These are phyloP conservation scores for Pipa parva DNA, from an alignment of 2,113 vertebrate species.

Conservation along the genomic window DNA sequence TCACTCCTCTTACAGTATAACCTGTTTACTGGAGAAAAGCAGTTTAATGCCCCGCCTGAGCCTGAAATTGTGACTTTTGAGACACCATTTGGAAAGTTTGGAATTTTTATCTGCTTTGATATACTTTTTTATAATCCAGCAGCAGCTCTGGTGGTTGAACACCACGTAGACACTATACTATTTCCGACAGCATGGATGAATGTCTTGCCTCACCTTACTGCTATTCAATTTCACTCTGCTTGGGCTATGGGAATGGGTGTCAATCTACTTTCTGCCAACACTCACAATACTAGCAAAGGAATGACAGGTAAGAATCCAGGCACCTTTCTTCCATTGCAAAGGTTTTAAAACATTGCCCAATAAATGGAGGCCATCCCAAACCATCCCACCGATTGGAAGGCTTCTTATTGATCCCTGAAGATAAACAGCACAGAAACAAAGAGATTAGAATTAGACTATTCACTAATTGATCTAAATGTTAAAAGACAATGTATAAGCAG, in stretches of 20 bases:
- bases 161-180: constrained; percentile 54
- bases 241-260: constrained; percentile 65
- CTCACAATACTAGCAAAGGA: constrained; percentile 49
- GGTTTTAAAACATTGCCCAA: background rate
- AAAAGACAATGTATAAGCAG: too few species aligned
- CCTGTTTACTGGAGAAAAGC: constrained; percentile 66
- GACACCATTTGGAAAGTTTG: constrained; percentile 74
- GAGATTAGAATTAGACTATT: too few species aligned
- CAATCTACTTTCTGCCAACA: constrained; percentile 67
- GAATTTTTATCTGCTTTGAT: constrained; percentile 75
- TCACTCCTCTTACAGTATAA: constrained; percentile 74
- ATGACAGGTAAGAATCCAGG: constrained; percentile 70
- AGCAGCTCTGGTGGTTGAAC: constrained; percentile 56
- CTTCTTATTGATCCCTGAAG: background rate
- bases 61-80: constrained; percentile 66
- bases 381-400: background rate
- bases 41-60: constrained; percentile 65
- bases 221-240: constrained; percentile 52
- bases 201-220: constrained; percentile 42
- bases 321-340: background rate
- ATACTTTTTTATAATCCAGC: constrained; percentile 66
- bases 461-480: too few species aligned
- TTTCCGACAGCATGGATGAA: constrained; percentile 48
- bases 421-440: too few species aligned
- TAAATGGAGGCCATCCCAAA: background rate